Conservation (phyloP, 64 coral and sea anemone genomes). For the Actinia equina region DNA sequence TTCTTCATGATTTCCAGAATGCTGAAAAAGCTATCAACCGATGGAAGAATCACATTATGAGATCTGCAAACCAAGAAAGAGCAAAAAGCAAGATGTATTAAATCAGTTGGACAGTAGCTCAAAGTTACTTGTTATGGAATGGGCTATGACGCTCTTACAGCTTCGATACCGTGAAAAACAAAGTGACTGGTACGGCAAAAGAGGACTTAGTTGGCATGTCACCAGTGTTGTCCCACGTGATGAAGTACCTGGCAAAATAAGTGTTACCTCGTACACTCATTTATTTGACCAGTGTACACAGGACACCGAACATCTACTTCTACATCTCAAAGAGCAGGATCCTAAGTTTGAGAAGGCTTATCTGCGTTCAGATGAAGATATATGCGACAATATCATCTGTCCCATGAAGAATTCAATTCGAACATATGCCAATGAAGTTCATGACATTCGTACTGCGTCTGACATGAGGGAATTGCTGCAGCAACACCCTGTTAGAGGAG, state of each 20-base stretch:
- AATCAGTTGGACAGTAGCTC: not conserved
- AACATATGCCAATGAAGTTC: conserved; percentile 39
- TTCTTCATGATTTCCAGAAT: conserved; percentile 12
- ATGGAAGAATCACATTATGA: conserved; percentile 20
- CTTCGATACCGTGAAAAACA: conserved; percentile 25
- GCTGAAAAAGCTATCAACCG: not conserved
- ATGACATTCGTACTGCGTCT: conserved; percentile 24
- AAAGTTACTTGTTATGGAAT: conserved; percentile 31
- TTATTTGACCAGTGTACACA: conserved; percentile 54
- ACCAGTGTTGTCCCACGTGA: conserved; percentile 10
- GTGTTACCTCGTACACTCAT: conserved; percentile 30
- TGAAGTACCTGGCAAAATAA: conserved; percentile 2
- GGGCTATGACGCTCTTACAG: conserved; percentile 66
- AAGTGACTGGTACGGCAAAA: not conserved
- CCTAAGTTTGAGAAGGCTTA: not conserved
- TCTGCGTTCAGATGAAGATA: conserved; percentile 41
- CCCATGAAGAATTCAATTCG: conserved; percentile 32
- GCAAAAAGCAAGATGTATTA: not conserved
- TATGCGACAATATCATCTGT: conserved; percentile 55
- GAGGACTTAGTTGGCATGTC: conserved; percentile 30
- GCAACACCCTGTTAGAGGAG: conserved; percentile 41
- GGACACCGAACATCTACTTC: conserved; percentile 45
- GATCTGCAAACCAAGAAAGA: not conserved
- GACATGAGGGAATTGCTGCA: conserved; percentile 29
- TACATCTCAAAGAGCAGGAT: conserved; percentile 25